Percentiles rank a stretch among this genome's conserved stretches.
These are phyloP conservation scores for Mythimna ferrago DNA, from an alignment of 2,888 invertebrate genomes.

Conservation along the genomic window DNA sequence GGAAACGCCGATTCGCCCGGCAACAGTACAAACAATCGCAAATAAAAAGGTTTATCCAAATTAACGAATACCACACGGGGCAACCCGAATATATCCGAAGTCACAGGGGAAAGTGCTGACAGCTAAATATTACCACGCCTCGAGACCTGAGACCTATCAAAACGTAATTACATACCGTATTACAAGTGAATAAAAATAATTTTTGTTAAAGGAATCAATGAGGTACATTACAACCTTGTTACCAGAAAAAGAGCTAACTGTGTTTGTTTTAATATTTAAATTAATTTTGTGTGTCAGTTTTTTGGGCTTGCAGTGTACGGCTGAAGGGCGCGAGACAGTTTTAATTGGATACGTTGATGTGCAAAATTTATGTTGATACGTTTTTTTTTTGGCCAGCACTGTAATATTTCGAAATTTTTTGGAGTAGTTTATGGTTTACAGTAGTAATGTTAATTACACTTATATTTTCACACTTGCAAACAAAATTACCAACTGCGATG, in stretches of 20 bases:
- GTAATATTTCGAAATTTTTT: constrained; percentile 36
- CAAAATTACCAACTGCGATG: not conserved
- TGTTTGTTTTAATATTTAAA: constrained; percentile 74
- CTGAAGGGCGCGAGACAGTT: constrained; percentile 67
- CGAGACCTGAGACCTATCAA: constrained; percentile 74
- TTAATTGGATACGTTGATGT: constrained; percentile 70
- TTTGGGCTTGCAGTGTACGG: constrained; percentile 58
- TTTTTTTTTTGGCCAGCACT: constrained; percentile 44
- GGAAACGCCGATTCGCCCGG: constrained; percentile 54
- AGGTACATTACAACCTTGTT: constrained; percentile 68
- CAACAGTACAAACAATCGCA: constrained; percentile 64
- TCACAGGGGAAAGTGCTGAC: constrained; percentile 78
- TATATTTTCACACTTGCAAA: not conserved
- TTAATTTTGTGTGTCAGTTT: constrained; percentile 71
- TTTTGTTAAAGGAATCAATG: constrained; percentile 77
- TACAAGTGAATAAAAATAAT: constrained; percentile 72
- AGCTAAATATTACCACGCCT: constrained; percentile 78
- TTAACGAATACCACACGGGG: constrained; percentile 68
- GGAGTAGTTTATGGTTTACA: constrained; percentile 27
- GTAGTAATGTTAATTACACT: constrained; percentile 19
- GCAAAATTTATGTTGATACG: constrained; percentile 43
- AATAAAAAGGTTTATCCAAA: constrained; percentile 63
- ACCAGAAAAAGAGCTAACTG: constrained; percentile 69
- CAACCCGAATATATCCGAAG: constrained; percentile 63
- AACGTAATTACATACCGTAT: constrained; percentile 76